Percentiles rank a stretch among this genome's conserved stretches.
These are phyloP conservation scores for Gambusia holbrooki DNA, from an alignment of 2,113 vertebrate species.

Conservation along the genomic window DNA sequence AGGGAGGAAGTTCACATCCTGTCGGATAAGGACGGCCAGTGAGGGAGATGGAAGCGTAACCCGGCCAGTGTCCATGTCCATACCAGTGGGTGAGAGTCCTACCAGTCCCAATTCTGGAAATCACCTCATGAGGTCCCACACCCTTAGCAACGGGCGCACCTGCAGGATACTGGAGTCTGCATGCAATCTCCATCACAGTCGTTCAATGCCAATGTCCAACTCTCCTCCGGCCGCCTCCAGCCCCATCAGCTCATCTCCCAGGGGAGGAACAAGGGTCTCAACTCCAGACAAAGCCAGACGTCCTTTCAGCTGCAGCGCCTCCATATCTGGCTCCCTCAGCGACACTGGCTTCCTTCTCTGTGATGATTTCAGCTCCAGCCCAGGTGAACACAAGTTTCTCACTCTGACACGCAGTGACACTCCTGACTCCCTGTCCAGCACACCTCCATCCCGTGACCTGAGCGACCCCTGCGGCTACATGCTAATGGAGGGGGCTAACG, in stretches of 20 bases:
- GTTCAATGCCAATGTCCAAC: constrained; percentile 87
- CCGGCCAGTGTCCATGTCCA: constrained; percentile 76
- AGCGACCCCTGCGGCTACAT: constrained; percentile 87
- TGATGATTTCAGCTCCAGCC: constrained; percentile 92
- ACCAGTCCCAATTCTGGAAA: constrained; percentile 81
- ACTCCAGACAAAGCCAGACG: constrained; percentile 85
- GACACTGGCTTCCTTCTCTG: constrained; percentile 92
- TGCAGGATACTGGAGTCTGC: constrained; percentile 70
- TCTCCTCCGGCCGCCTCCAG: constrained; percentile 87
- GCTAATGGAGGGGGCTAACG: constrained; percentile 86
- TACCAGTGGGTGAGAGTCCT: constrained; percentile 84
- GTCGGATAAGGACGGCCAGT: constrained; percentile 86
- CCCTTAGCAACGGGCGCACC: constrained; percentile 75
- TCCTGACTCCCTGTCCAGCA: constrained; percentile 89
- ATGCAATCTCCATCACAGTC: constrained; percentile 85
- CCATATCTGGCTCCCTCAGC: constrained; percentile 91
- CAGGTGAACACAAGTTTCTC: constrained; percentile 83
- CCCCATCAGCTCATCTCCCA: constrained; percentile 88
- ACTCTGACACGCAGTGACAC: constrained; percentile 87
- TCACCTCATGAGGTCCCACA: constrained; percentile 84
- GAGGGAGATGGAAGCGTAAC: constrained; percentile 82
- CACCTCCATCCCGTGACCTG: constrained; percentile 84
- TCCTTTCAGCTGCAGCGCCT: constrained; percentile 89
- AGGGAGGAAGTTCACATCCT: constrained; percentile 74
- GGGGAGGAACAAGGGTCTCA: constrained; percentile 81